Base-by-base conservation (phyloP, 2,888 invertebrate genomes). In the Conops quadrifasciatus region DNA sequence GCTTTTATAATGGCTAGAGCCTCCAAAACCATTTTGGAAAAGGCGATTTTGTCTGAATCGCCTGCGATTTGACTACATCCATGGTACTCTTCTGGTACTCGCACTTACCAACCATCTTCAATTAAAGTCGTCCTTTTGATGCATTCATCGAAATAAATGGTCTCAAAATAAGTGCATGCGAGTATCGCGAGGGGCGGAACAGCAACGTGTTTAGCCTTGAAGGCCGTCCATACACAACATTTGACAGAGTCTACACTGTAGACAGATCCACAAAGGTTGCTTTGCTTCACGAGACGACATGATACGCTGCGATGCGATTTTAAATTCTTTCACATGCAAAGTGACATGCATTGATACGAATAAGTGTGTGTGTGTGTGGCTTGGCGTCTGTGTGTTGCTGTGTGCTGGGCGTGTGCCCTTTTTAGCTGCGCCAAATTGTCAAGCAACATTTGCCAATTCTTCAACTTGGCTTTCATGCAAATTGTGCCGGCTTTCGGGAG, bases 361-460 rank as follows among this genome's bases (percentile, higher is more conserved):
- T 19, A 13, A 13, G 11, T n/a, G 21, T 65, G 59, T 59, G 66
- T 66, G 51, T 62, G 59, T 45, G 60, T 51, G 66, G 58, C 65
- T n/a, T 53, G 5, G 51, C 53, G 60, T 59, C 56, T 47, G 36
- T 58, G 43, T 51, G 5, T 43, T 51, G 49, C 43, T 2, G n/a
- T 13, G 43, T 62, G 36, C 26, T 66, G 24, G 28, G 56, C 19
- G 26, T 70, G 53, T 24, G 49, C 53, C n/a, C 26, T 47, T 66
- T 36, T 36, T 19, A 21, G 36, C 43, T 47, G 21, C 19, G 47
- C 47, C 56, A 56, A 66, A 63, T 21, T 66, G 51, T 66, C 53
- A 30, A 66, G 66, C 66, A 53, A 56, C 43, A 56, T 66, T 66
- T 56, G 53, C 66, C 66, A 56, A 66, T 66, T 56, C 66, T 66